Conservation (phyloP, 2,888 invertebrate species). For the Luperina testacea region DNA sequence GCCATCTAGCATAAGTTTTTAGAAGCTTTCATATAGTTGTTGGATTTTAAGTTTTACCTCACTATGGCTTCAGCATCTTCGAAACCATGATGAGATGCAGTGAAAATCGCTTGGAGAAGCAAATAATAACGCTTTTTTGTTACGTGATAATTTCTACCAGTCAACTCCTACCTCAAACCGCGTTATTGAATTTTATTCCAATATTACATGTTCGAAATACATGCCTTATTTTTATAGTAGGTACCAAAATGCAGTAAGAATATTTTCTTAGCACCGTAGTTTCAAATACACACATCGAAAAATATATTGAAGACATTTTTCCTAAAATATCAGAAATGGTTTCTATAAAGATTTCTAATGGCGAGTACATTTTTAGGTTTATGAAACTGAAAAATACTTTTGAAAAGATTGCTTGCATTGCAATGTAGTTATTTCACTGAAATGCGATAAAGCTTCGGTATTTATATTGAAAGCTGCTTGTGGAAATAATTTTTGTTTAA, state of each 20-base stretch:
- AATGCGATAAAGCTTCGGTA: conserved; percentile 5
- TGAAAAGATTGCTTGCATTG: conserved; percentile 38
- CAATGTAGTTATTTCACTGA: conserved; percentile 10
- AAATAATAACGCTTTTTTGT: not conserved
- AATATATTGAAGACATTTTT: conserved; percentile 30
- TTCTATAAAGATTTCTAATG: conserved; percentile 37
- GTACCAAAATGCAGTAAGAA: not conserved
- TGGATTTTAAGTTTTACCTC: not conserved
- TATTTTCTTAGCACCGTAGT: not conserved
- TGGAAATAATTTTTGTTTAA: not conserved
- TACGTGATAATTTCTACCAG: not conserved
- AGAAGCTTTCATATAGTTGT: not conserved
- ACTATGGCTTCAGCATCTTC: not conserved
- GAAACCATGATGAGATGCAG: not conserved
- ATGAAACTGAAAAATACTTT: conserved; percentile 52
- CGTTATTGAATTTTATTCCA: not conserved
- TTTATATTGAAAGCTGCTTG: conserved; percentile 4
- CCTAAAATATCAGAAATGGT: conserved; percentile 27
- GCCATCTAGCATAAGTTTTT: not conserved
- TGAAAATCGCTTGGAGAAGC: not conserved
- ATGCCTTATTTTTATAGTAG: not conserved
- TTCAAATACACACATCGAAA: conserved; percentile 12
- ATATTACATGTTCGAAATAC: not conserved
- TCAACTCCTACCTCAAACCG: not conserved
- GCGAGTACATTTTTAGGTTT: conserved; percentile 28